Percentiles rank a stretch among this genome's conserved stretches.
Evolutionary conservation across 2,888 invertebrate species (phyloP).

Genomic region (Gymnoscelis rufifasciata): DNA sequence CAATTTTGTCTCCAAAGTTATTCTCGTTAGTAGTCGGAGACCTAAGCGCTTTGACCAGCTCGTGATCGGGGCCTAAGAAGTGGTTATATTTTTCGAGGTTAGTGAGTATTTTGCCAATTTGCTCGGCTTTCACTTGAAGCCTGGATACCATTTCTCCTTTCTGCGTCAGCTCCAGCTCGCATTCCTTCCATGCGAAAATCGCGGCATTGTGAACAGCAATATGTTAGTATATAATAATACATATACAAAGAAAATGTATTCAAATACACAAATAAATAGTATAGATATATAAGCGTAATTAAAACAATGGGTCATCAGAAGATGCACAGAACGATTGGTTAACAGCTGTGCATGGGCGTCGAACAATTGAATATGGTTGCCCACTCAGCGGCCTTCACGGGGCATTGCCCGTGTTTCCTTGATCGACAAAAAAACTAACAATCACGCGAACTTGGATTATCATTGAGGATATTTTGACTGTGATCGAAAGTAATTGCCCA

Average conservation of each 20-base stretch:
- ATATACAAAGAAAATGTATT: slow-evolving; percentile 4
- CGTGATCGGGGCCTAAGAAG: slow-evolving; percentile 81
- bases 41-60: slow-evolving; percentile 69
- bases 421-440: slow-evolving; percentile 28
- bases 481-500: slow-evolving; percentile 12
- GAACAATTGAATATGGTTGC: slow-evolving; percentile 39
- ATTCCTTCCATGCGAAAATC: slow-evolving; percentile 84
- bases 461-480: slow-evolving; percentile 13
- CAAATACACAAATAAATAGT: slow-evolving; percentile 8
- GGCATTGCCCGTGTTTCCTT: slow-evolving; percentile 41
- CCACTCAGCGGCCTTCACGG: slow-evolving; percentile 51
- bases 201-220: slow-evolving; percentile 71
- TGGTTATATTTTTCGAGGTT: slow-evolving; percentile 93
- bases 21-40: slow-evolving; percentile 67
- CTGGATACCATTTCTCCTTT: slow-evolving; percentile 97
- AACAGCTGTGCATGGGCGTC: slow-evolving; percentile 48
- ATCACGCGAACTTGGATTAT: slow-evolving; percentile 29
- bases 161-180: slow-evolving; percentile 96
- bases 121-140: slow-evolving; percentile 96
- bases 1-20: slow-evolving; percentile 60
- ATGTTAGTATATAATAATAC: slow-evolving; percentile 55
- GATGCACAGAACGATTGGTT: slow-evolving; percentile 33
- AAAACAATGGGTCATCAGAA: slow-evolving; percentile 17
- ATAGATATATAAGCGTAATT: neutral
- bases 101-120: slow-evolving; percentile 95